Percentiles rank a stretch among this genome's conserved stretches.
These are phyloP conservation scores for Brachyptera putata DNA, from an alignment of 2,888 invertebrate species.

Conservation along the genomic window DNA sequence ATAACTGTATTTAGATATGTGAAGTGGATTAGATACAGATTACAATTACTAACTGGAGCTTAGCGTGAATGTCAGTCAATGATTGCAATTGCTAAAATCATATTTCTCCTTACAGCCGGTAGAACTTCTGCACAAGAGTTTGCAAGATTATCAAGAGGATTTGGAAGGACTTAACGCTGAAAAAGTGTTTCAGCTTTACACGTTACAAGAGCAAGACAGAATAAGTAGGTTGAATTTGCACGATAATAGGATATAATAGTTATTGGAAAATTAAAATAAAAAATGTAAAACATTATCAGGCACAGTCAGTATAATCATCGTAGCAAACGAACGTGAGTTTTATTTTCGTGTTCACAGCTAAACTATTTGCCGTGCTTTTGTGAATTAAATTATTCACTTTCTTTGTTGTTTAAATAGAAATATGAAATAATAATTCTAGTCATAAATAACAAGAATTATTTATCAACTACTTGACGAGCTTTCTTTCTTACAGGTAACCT, in stretches of 20 bases:
- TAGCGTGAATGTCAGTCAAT: too few species aligned
- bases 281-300: not conserved
- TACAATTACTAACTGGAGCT: too few species aligned
- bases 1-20: too few species aligned
- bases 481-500: conserved; percentile 35
- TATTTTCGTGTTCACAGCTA: too few species aligned
- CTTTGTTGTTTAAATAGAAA: too few species aligned
- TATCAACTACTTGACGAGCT: not conserved
- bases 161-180: conserved; percentile 30
- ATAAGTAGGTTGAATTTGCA: conserved; percentile 27
- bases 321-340: not conserved
- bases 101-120: conserved; percentile 40
- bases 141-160: conserved; percentile 42
- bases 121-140: conserved; percentile 42
- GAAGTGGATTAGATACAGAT: too few species aligned
- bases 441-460: not conserved
- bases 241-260: too few species aligned
- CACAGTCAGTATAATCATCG: too few species aligned
- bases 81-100: too few species aligned
- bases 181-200: conserved; percentile 28
- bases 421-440: not conserved
- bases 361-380: too few species aligned
- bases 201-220: conserved; percentile 27
- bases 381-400: too few species aligned
- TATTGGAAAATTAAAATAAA: too few species aligned